Base-by-base conservation (phyloP, 2,113 vertebrate genomes). In the Chionodraco myersi region DNA sequence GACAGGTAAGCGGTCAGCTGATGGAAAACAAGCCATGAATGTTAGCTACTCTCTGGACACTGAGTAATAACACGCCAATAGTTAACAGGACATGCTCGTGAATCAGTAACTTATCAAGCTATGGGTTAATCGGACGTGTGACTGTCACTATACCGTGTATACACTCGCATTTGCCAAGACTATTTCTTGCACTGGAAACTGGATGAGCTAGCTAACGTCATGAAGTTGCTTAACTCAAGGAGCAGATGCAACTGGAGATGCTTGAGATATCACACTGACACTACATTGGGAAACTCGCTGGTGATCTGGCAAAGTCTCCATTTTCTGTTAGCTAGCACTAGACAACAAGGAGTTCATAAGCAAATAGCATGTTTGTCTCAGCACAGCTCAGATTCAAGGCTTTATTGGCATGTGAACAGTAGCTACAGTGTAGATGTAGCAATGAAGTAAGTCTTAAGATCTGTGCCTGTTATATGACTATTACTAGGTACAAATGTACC, bases 1-100 rank as follows among this genome's bases (percentile, higher is more conserved):
- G 92, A 93, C 91, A 91, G 92, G 92, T 93, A 91, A 93, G 73
- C 84, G 59, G 79, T 86, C 89, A 92, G 87, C 87, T 91, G 91
- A 88, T 89, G 1, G 69, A 49, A 74, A 72, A 86, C 79, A 72
- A 45, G 68, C 84, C 1, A 68, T 57, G 64, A 41, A 86, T 54
- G 77, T 49, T 81, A 84, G 76, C 78, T 52, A 44, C 11, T 84
- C 26, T 67, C 36, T 63, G 71, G 41, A 49, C 65, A n/a, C 26
- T 23, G 10, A 57, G 10, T 66, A 30, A 23, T 64, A 9, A 18
- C 34, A 44, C 8, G 14, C 13, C 18, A 6, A 7, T 6, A 41
- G 4, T 47, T 44, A 10, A 34, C 26, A 10, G 2, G 16, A 53
- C 16, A 14, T 10, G 6, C 10, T 57, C 5, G 0, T n/a, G 10